Conservation (phyloP, 1,140 invertebrate genomes). For the Harlomillsia oculata region DNA sequence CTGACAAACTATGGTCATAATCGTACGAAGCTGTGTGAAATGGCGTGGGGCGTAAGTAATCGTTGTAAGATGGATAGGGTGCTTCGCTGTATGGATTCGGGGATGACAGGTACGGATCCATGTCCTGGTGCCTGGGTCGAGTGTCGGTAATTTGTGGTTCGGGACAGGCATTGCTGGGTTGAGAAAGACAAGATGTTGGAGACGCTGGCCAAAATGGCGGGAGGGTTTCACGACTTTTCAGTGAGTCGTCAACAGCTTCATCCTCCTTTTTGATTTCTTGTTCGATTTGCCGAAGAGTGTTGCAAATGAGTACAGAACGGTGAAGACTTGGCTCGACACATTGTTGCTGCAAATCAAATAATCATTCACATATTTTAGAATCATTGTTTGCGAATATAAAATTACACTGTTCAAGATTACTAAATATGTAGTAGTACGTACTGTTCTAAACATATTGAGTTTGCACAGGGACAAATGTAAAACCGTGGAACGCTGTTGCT, state of each 20-base stretch:
- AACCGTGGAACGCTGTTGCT: constrained; percentile 73
- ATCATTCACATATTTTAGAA: too few species aligned
- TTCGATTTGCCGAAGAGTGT: constrained; percentile 81
- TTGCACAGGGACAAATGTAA: constrained; percentile 89
- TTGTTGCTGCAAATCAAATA: constrained; percentile 50
- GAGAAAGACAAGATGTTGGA: constrained; percentile 7
- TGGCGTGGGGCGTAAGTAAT: constrained; percentile 29
- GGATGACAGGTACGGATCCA: constrained; percentile 27
- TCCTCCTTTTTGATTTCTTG: constrained; percentile 75
- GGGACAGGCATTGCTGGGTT: neutral
- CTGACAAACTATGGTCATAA: constrained; percentile 27
- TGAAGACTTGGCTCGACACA: constrained; percentile 82
- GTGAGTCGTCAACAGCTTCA: constrained; percentile 16
- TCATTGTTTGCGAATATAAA: too few species aligned
- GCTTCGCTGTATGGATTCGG: neutral
- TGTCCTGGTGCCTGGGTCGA: neutral
- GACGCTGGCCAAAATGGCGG: constrained; percentile 25
- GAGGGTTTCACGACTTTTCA: constrained; percentile 22
- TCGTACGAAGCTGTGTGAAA: constrained; percentile 32
- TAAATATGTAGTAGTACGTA: constrained; percentile 13
- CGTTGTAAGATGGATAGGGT: constrained; percentile 25
- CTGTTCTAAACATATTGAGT: constrained; percentile 48
- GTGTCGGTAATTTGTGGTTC: constrained; percentile 22
- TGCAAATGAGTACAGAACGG: constrained; percentile 86
- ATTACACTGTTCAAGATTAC: neutral